Evolutionary conservation across 2,797 vertebrate species (phyloP), one percentile per base, ranked within the genome.

Genomic region (Allobates femoralis): DNA sequence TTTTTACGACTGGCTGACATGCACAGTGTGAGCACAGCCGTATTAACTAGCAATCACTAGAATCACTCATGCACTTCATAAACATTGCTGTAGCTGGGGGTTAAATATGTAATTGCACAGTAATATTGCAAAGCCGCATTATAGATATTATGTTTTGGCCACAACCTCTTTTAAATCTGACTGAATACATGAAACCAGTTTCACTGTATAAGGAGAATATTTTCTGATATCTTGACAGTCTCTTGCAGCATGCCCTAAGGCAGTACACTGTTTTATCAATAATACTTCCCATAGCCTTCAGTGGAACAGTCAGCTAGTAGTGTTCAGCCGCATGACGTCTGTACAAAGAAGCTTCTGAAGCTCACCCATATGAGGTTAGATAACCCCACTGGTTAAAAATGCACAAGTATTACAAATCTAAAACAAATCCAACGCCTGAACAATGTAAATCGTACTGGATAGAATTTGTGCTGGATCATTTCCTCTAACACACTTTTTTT

Each of bases 231-330:
- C 18, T 28, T 64, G 78, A 50, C 58, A 66, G 37, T 46, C 58
- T 80, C 60, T 80, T 80, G 58, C 77, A 79, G 77, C 77, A 62
- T 62, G 55, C 78, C 58, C 58, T 58, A 50, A 80, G 69, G 78
- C 78, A 62, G 60, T 80, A 66, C 37, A 80, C 58, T 50, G 26
- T 80, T 64, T 62, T 66, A 64, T 80, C n/a, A 80, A 64, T 80
- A 80, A 46, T 80, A 28, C 23, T 66, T 66, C 51, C 37, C n/a
- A 64, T 50, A 26, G 58, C 58, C 58, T 28, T 80, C 60, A 66
- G 37, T 80, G 12, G 78, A 80, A 66, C 15, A 30, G 78, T 41
- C 62, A 60, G 56, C n/a, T 30, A 32, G 78, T 11, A 26, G 58
- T 41, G 26, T 80, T 64, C n/a, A 50, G 16, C 37, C 28, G 19